These are phyloP conservation scores for Argya squamiceps DNA, from an alignment of 2,797 vertebrate species.

Conservation along the genomic window DNA sequence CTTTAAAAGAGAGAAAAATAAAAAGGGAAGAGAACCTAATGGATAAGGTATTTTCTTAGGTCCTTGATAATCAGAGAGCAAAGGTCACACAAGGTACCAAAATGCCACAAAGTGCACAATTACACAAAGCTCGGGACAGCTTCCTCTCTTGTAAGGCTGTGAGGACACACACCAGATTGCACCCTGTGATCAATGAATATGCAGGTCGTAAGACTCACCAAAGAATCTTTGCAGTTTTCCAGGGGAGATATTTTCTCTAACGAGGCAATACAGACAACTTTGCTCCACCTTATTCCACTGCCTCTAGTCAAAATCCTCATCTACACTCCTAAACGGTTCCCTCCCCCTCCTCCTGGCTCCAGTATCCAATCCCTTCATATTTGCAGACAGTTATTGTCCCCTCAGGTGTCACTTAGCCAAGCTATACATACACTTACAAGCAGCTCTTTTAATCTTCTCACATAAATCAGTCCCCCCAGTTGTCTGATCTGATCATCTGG, in stretches of 20 bases:
- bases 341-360: background rate
- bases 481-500: constrained; percentile 21
- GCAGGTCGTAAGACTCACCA: background rate
- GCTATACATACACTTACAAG: constrained; percentile 56
- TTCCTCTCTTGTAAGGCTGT: background rate
- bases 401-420: constrained; percentile 65
- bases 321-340: background rate
- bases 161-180: background rate
- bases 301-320: background rate
- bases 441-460: constrained; percentile 49
- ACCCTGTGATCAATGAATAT: background rate
- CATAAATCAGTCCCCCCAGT: constrained; percentile 50
- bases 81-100: background rate
- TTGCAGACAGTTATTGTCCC: constrained; percentile 60
- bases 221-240: background rate
- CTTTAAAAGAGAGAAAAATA: background rate
- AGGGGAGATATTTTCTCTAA: background rate
- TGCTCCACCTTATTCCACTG: background rate
- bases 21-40: background rate
- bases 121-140: background rate
- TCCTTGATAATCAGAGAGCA: background rate
- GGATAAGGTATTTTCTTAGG: background rate
- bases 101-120: background rate
- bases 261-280: accelerated
- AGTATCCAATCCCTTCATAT: background rate